Percentiles rank a stretch among this genome's conserved stretches.
These are phyloP conservation scores for Semnopithecus entellus DNA, from an alignment of 2,113 vertebrate genomes.

Conservation along the genomic window DNA sequence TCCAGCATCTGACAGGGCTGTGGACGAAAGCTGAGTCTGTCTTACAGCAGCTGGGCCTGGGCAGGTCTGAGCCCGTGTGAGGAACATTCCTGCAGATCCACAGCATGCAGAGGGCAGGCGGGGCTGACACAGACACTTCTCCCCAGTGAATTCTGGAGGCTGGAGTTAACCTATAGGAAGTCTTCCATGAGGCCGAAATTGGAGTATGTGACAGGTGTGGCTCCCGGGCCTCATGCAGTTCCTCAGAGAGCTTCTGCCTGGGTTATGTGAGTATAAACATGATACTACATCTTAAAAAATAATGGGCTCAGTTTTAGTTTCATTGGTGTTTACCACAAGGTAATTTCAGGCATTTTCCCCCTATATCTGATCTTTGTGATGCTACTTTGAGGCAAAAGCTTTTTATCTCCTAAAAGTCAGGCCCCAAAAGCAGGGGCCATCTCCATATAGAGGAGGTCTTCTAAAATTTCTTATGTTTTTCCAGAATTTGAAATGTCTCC, in stretches of 20 bases:
- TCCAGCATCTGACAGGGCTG: neutral
- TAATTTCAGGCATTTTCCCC: neutral
- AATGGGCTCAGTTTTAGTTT: neutral
- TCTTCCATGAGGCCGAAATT: neutral
- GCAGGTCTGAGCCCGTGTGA: neutral
- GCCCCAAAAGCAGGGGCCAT: neutral
- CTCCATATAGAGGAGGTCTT: neutral
- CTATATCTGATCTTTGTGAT: neutral
- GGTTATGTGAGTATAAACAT: neutral
- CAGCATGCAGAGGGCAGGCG: accelerated
- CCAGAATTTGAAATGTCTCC: neutral
- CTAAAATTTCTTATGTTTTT: neutral
- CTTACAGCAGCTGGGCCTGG: neutral
- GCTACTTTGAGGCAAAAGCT: neutral
- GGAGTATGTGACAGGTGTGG: too few species aligned
- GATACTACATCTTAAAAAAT: neutral
- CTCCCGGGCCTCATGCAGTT: neutral
- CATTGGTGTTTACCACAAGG: neutral
- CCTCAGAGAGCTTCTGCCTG: neutral
- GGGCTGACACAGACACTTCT: neutral
- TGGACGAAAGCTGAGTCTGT: accelerated
- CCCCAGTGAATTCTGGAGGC: neutral
- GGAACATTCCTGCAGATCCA: neutral
- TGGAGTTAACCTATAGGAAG: neutral
- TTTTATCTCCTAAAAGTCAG: neutral